A percentile compares a stretch with the other conserved stretches of the same genome.
phyloP scores from a whole-genome alignment of 2,113 vertebrate genomes.

The Dolichotis patagonum region DNA sequence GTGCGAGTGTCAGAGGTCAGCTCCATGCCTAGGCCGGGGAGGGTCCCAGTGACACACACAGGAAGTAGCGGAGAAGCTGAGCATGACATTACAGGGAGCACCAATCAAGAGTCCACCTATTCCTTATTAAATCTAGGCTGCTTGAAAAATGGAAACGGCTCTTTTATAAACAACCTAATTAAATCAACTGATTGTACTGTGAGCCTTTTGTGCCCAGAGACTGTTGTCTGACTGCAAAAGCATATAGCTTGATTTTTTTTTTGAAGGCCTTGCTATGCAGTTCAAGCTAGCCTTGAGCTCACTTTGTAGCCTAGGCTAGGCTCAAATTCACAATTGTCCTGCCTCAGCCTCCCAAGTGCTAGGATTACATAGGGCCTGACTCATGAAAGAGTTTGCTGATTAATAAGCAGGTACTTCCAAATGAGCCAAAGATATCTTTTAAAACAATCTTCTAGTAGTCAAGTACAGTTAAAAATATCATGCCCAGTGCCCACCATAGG shows the following conservation, averaged over 20 bases:
- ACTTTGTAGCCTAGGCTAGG: no score
- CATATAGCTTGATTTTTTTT: not conserved
- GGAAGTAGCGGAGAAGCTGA: not conserved
- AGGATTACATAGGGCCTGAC: no score
- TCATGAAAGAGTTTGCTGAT: not conserved
- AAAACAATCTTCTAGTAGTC: not conserved
- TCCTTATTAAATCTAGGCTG: not conserved
- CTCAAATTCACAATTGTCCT: no score
- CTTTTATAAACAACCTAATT: not conserved
- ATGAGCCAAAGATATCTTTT: slow-evolving; percentile 19
- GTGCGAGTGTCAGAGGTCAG: not conserved
- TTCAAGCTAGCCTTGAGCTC: no score
- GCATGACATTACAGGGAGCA: not conserved
- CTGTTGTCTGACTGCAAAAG: not conserved
- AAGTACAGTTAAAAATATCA: not conserved
- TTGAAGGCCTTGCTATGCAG: no score
- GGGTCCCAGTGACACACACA: not conserved
- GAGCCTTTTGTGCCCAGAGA: not conserved
- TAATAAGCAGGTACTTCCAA: slow-evolving; percentile 32
- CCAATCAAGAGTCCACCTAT: not conserved
- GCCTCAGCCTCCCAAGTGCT: no score
- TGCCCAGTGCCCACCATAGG: not conserved
- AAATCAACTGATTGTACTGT: not conserved
- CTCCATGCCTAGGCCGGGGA: not conserved
- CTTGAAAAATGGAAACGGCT: not conserved